Conservation (phyloP, 2,113 vertebrate species). For the Myotis lucifugus region DNA sequence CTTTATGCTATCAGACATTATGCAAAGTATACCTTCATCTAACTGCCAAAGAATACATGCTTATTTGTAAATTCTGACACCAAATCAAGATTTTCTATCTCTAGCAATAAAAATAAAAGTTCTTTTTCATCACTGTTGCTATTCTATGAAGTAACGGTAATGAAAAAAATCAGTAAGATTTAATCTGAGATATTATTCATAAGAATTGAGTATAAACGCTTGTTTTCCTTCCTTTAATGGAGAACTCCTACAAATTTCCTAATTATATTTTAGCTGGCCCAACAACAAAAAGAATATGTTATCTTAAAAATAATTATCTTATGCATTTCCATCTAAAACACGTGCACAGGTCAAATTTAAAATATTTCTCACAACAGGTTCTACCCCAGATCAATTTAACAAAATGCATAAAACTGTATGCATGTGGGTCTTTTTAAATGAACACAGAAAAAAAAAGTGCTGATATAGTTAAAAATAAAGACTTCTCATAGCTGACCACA, state of each 20-base stretch:
- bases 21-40: background rate
- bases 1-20: background rate
- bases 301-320: constrained; percentile 1
- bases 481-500: background rate
- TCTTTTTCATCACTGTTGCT: background rate
- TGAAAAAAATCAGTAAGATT: constrained; percentile 36
- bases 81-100: background rate
- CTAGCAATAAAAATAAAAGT: background rate
- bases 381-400: background rate
- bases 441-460: background rate
- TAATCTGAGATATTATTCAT: background rate
- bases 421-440: background rate
- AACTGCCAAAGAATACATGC: background rate
- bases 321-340: constrained; percentile 41
- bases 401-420: constrained; percentile 20
- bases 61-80: background rate
- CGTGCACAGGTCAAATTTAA: background rate
- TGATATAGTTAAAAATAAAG: constrained; percentile 11
- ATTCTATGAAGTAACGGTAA: constrained; percentile 1
- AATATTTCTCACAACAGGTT: constrained; percentile 19
- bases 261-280: constrained; percentile 23
- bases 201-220: background rate
- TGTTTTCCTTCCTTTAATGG: background rate
- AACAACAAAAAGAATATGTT: constrained; percentile 15
- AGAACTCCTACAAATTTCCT: constrained; percentile 19